Conservation (phyloP, 2,113 vertebrate genomes). For the Malurus cyaneus region DNA sequence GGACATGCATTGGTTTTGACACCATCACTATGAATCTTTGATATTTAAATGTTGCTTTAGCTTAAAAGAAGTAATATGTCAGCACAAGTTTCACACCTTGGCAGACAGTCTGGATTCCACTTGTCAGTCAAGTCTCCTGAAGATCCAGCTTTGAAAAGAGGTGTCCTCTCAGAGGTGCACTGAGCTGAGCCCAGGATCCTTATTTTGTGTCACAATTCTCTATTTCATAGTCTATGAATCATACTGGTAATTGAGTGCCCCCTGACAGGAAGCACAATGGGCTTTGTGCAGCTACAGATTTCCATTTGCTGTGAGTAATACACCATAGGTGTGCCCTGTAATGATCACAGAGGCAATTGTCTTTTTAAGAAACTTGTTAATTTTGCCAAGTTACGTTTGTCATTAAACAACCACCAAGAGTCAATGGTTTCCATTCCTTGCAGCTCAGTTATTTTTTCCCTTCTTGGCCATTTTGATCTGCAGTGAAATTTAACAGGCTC, state of each 20-base stretch:
- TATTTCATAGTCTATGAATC: not conserved
- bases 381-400: not conserved
- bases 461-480: not conserved
- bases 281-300: not conserved
- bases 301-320: not conserved
- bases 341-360: not conserved
- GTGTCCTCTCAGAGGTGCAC: not conserved
- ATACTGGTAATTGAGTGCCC: not conserved
- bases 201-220: not conserved
- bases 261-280: not conserved
- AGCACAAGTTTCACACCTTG: not conserved
- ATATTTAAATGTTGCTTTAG: constrained; percentile 11
- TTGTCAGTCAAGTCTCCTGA: not conserved
- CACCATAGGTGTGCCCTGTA: not conserved
- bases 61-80: not conserved
- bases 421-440: constrained; percentile 19
- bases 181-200: not conserved
- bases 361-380: not conserved
- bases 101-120: not conserved
- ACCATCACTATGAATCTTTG: not conserved
- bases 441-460: constrained; percentile 17
- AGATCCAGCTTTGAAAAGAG: not conserved
- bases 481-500: constrained; percentile 43
- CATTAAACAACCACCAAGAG: not conserved
- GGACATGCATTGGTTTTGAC: not conserved